Evolutionary conservation across 2,797 vertebrate genomes (phyloP), one percentile per base, ranked within the genome.

Genomic region (Esox lucius): DNA sequence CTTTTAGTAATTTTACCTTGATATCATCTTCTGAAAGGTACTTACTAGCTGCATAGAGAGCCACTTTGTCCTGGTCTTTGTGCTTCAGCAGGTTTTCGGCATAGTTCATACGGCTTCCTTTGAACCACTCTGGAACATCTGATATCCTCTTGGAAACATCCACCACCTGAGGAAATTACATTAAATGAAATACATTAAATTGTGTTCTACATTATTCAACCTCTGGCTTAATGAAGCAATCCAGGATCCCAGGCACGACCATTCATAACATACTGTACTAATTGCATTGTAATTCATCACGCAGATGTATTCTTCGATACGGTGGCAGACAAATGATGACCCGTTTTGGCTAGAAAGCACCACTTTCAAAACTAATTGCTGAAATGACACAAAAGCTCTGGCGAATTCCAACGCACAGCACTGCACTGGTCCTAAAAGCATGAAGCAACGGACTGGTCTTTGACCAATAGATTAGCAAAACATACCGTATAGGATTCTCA

Each of bases 81-180:
- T 97, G 96, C 80, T 91, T 95, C 59, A 99, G 93, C 16, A 99
- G 93, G 75, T 99, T 99, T 84, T 99, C 97, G 0, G 97, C 96
- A 0, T 97, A 99, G 95, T 99, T 99, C 17, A 99, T 91, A 0
- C 95, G 93, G 64, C 96, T 96, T 17, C 97, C 98, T 87, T 83
- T 93, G 84, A 99, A 99, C 98, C 98, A 99, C 81, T 98, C 96
- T 0, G 98, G 98, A 66, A 96, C 87, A 3, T 99, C 97, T 0
- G 94, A 93, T 22, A 98, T 94, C 5, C 87, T 91, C 87, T 97
- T 98, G 0, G 95, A 94, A 0, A 81, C 84, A 78, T 99, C 96
- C 79, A 99, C 91, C 67, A 98, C 97, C 98, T 99, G 76, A 75
- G 19, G 22, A 49, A 73, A 71, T 73, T 5, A 24, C 11, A 2